Base-by-base conservation (phyloP, 2,888 invertebrate genomes). In the Hypolimnas misippus region DNA sequence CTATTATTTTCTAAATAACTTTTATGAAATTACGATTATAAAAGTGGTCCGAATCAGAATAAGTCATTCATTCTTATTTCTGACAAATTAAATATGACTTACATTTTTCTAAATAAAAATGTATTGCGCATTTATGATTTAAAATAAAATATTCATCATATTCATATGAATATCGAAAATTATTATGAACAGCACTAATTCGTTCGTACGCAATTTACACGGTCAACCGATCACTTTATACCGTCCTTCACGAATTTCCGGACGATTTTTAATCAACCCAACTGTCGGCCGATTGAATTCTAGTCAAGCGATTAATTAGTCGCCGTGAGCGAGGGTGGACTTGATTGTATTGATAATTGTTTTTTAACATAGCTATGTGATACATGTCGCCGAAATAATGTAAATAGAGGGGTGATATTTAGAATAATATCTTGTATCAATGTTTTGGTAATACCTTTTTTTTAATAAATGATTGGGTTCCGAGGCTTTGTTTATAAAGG, bases 201-300 rank as follows among this genome's bases (percentile, higher is more conserved):
- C 25, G n/a, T 49, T 25, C 21, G 46, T 25, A 68, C 67, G 70
- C 75, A 81, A 84, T 87, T 84, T 81, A 64, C 69, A 76, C 78
- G 85, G 85, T 84, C 84, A 85, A 73, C 71, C 76, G 77, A 72
- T 62, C 76, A 70, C 77, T 76, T 76, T 73, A 70, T 70, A 42
- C 38, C 35, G 42, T 53, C 51, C 38, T 50, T 58, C 59, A 59
- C 46, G 49, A 76, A 74, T 76, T 84, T 88, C 84, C 88, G 84
- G 81, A 63, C 81, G 78, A 89, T 89, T 90, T 90, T 89, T 89
- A 89, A 89, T 87, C 83, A 87, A 85, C 82, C 79, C 76, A 72
- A 78, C 79, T 80, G 79, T 66, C 73, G 75, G 73, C 66, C 67
- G 70, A 88, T 87, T 87, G 86, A 84, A 82, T 84, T 69, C 78